Conservation (phyloP, 2,888 invertebrate species). For the Nemotelus nigrinus region DNA sequence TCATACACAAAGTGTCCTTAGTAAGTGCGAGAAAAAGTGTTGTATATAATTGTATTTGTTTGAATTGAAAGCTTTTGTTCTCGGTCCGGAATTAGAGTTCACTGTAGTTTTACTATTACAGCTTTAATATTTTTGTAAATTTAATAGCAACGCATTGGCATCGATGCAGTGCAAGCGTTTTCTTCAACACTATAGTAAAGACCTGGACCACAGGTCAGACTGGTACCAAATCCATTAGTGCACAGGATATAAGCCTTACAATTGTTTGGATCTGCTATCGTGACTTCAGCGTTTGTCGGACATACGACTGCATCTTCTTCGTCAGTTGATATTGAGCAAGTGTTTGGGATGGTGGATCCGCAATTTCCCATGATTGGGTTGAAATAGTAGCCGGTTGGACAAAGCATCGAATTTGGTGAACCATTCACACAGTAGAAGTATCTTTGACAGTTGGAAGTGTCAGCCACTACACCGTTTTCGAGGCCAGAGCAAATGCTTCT, state of each 20-base stretch:
- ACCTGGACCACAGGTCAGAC: not conserved
- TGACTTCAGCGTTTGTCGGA: conserved; percentile 1
- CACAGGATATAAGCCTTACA: conserved; percentile 13
- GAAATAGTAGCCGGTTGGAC: conserved; percentile 1
- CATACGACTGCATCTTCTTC: not conserved
- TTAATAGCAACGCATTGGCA: not conserved
- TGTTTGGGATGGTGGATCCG: not conserved
- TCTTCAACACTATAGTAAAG: not conserved
- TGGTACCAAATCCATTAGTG: not conserved
- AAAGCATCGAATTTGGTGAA: not conserved
- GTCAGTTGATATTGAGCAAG: not conserved
- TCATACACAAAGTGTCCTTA: too few relatives aligned
- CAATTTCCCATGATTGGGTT: not conserved
- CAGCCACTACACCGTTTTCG: not conserved
- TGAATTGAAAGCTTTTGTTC: too few relatives aligned
- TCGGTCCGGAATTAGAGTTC: too few relatives aligned
- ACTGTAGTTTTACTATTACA: too few relatives aligned
- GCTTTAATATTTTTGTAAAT: not conserved
- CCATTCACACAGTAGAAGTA: conserved; percentile 21
- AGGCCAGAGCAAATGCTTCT: not conserved
- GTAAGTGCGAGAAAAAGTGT: too few relatives aligned
- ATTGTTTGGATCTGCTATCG: not conserved
- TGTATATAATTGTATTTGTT: too few relatives aligned
- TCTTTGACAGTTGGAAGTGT: conserved; percentile 6
- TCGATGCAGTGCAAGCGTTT: not conserved